Conservation (phyloP, 2,888 invertebrate species). For the Mechanitis messenoides region DNA sequence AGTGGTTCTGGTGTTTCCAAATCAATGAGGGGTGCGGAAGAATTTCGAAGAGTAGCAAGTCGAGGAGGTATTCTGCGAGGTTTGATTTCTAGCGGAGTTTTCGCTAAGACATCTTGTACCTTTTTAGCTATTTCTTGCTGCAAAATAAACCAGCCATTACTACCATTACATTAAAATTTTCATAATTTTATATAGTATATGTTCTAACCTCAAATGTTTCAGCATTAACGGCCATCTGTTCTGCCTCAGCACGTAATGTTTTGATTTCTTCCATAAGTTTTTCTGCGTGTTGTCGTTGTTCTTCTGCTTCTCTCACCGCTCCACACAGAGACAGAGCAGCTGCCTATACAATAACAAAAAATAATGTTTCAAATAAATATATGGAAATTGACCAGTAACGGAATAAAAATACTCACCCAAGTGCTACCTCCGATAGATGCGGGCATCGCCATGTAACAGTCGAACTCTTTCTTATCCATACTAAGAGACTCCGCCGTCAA, state of each 20-base stretch:
- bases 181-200: neutral
- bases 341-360: conserved; percentile 41
- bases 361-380: neutral
- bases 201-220: conserved; percentile 80
- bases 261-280: conserved; percentile 80
- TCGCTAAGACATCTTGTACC: conserved; percentile 82
- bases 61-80: conserved; percentile 57
- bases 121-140: conserved; percentile 84
- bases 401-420: conserved; percentile 66
- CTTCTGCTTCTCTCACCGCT: conserved; percentile 88
- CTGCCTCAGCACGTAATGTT: conserved; percentile 79
- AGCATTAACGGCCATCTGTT: conserved; percentile 82
- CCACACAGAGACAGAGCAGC: conserved; percentile 89
- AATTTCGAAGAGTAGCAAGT: conserved; percentile 49
- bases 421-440: conserved; percentile 92
- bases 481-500: conserved; percentile 94
- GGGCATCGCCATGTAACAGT: conserved; percentile 85
- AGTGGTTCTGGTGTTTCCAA: conserved; percentile 31
- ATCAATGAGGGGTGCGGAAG: conserved; percentile 51
- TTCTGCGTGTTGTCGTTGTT: conserved; percentile 83
- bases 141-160: conserved; percentile 30
- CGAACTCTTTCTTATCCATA: conserved; percentile 94
- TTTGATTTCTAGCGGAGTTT: conserved; percentile 82
- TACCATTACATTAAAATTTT: neutral
- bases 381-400: neutral